phyloP scores from a whole-genome alignment of 2,113 vertebrate genomes.

The Elanus axillaris region DNA sequence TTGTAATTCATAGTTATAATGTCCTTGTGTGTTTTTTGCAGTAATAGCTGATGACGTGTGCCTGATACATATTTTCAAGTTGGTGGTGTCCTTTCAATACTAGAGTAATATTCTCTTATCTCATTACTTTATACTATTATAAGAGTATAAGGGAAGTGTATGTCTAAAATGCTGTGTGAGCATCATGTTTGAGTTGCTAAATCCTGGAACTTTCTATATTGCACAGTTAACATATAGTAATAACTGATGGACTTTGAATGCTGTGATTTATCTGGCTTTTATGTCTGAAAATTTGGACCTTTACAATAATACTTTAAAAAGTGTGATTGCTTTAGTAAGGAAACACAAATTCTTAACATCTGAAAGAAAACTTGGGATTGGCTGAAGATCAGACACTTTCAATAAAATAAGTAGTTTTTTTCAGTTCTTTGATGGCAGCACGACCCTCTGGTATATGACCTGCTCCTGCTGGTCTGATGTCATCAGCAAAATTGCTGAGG shows the following conservation, averaged over 20 bases:
- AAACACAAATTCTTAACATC: not conserved
- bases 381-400: not conserved
- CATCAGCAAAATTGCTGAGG: not conserved
- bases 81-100: not conserved
- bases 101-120: not conserved
- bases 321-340: not conserved
- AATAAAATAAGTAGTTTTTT: not conserved
- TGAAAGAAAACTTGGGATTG: not conserved
- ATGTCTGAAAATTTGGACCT: not conserved
- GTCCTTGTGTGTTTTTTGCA: not conserved
- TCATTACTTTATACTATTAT: not conserved
- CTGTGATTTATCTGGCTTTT: not conserved
- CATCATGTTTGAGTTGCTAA: not conserved
- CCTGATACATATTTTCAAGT: not conserved
- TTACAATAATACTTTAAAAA: not conserved
- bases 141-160: not conserved
- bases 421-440: not conserved
- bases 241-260: not conserved
- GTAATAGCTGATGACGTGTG: not conserved
- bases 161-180: not conserved
- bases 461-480: not conserved
- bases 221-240: not conserved
- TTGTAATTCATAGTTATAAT: not conserved
- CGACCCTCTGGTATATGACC: not conserved
- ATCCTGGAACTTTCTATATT: not conserved